Evolutionary conservation across 2,797 vertebrate genomes (phyloP).

Genomic region (Pantherophis alleghaniensis): DNA sequence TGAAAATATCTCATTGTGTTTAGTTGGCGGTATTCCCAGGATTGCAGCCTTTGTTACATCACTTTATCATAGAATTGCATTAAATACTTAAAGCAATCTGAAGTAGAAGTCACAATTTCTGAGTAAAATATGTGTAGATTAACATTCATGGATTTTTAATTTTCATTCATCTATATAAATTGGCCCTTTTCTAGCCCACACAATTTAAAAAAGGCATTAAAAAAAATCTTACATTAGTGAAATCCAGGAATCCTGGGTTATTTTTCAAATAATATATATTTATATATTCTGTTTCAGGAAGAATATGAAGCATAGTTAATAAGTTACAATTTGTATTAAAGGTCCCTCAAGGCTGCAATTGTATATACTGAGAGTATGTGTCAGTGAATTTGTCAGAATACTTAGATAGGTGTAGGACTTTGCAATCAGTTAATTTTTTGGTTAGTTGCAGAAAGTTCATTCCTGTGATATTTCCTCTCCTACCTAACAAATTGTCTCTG

Average conservation of each 20-base stretch:
- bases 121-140: background rate
- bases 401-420: background rate
- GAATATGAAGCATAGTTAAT: background rate
- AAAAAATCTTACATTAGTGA: background rate
- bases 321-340: background rate
- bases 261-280: background rate
- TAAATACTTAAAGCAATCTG: slow-evolving; percentile 18
- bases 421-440: background rate
- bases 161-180: background rate
- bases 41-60: background rate
- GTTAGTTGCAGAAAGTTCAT: background rate
- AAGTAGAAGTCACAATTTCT: slow-evolving; percentile 17
- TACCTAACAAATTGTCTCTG: background rate
- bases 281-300: background rate
- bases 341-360: background rate
- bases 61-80: background rate
- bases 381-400: background rate
- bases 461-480: background rate
- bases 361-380: background rate
- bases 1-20: background rate
- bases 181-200: background rate
- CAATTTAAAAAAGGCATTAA: background rate
- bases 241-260: background rate
- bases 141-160: background rate
- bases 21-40: background rate